Evolutionary conservation across 2,113 vertebrate species (phyloP).

Genomic region (Anolis carolinensis): DNA sequence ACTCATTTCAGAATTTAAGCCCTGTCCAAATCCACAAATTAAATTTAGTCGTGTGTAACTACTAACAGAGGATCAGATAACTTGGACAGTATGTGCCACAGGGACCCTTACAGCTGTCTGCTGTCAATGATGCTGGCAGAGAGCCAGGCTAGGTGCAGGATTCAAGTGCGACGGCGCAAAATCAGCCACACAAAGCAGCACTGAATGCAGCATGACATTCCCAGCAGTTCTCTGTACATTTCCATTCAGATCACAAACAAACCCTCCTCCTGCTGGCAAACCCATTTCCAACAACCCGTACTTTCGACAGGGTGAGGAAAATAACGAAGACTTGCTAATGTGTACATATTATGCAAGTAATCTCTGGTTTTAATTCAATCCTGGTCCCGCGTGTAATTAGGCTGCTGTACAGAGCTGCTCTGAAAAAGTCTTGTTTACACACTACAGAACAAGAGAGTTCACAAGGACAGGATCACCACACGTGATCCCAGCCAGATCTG

Average conservation of each 20-base stretch:
- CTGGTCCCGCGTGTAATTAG: not conserved
- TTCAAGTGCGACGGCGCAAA: not conserved
- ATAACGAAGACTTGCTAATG: not conserved
- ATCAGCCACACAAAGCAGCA: not conserved
- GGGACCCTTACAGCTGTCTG: not conserved
- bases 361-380: constrained; percentile 6
- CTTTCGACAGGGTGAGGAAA: not conserved
- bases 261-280: not conserved
- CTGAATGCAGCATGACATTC: not conserved
- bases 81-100: not conserved
- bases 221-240: not conserved
- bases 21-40: not conserved
- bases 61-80: not conserved
- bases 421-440: not conserved
- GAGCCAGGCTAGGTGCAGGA: not conserved
- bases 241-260: not conserved
- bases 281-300: not conserved
- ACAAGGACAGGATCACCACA: not conserved
- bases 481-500: not conserved
- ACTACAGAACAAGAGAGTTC: not conserved
- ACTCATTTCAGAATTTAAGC: not conserved
- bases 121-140: not conserved
- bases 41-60: not conserved
- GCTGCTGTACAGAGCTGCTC: not conserved
- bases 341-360: not conserved